Evolutionary conservation across 2,797 vertebrate genomes (phyloP).

Genomic region (Clarias platycephalus): DNA sequence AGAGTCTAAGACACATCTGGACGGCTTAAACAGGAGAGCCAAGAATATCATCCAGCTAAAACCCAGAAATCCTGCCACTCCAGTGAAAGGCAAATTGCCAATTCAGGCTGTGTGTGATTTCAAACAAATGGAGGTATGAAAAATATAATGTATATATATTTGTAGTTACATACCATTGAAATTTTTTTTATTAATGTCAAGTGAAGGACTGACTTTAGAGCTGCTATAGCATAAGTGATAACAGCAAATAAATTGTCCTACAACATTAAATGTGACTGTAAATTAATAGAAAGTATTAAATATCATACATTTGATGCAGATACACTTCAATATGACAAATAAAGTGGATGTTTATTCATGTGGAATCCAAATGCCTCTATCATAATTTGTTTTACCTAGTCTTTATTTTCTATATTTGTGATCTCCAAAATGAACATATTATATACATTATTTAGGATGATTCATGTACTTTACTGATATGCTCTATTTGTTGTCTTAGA

Average conservation of each 20-base stretch:
- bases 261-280: not conserved
- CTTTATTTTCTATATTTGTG: not conserved
- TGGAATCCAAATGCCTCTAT: not conserved
- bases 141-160: too few species aligned
- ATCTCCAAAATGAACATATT: not conserved
- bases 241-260: not conserved
- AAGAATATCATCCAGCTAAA: slow-evolving; percentile 85
- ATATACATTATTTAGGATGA: not conserved
- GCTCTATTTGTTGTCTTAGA: slow-evolving; percentile 67
- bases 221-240: not conserved
- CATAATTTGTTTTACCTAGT: not conserved
- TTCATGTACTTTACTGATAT: not conserved
- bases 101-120: slow-evolving; percentile 89
- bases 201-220: not conserved
- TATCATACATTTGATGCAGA: not conserved
- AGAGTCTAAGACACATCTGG: slow-evolving; percentile 82
- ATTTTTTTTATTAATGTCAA: not conserved
- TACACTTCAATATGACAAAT: not conserved
- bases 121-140: slow-evolving; percentile 87
- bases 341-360: not conserved
- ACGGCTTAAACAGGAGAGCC: slow-evolving; percentile 81
- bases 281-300: not conserved
- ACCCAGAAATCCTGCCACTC: slow-evolving; percentile 76
- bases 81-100: slow-evolving; percentile 71
- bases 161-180: not conserved